These are phyloP conservation scores for Zelostemma sp. DNA, from an alignment of 1,140 invertebrate genomes.

Conservation along the genomic window DNA sequence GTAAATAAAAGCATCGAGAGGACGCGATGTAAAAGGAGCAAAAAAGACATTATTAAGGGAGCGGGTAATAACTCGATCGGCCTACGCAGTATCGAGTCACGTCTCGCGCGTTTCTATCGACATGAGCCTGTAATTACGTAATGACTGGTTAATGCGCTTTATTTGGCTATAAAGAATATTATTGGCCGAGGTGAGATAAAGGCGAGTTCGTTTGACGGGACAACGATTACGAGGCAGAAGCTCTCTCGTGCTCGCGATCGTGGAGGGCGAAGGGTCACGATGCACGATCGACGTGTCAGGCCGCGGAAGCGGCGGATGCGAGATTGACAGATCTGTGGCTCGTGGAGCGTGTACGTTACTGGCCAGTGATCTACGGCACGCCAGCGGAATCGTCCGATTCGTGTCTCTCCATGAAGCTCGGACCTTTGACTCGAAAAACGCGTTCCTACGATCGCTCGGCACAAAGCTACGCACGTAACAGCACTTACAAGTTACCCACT, in stretches of 20 bases:
- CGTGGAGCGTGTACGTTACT: not conserved
- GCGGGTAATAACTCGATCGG: constrained; percentile 10
- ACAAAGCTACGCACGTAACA: not conserved
- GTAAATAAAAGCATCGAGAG: not conserved
- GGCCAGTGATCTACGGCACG: constrained; percentile 4
- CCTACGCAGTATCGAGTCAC: constrained; percentile 6
- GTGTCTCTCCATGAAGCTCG: constrained; percentile 13
- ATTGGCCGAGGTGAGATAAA: constrained; percentile 5
- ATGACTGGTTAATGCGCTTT: constrained; percentile 6
- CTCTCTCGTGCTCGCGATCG: constrained; percentile 4
- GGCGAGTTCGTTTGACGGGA: not conserved
- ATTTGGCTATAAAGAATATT: constrained; percentile 7
- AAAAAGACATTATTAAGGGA: not conserved
- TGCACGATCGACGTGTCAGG: constrained; percentile 18
- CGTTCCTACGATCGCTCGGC: not conserved
- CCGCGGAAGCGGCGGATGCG: constrained; percentile 15
- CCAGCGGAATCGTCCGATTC: constrained; percentile 4
- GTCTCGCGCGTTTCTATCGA: constrained; percentile 2
- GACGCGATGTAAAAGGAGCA: not conserved
- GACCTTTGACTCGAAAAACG: constrained; percentile 17
- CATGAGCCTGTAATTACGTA: constrained; percentile 14
- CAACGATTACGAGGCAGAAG: no score
- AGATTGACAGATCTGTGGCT: constrained; percentile 19
- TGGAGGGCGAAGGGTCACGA: constrained; percentile 5
- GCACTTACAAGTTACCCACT: not conserved